Base-by-base conservation (phyloP, 1,140 invertebrate genomes). In the Scaptomyza hsui region DNA sequence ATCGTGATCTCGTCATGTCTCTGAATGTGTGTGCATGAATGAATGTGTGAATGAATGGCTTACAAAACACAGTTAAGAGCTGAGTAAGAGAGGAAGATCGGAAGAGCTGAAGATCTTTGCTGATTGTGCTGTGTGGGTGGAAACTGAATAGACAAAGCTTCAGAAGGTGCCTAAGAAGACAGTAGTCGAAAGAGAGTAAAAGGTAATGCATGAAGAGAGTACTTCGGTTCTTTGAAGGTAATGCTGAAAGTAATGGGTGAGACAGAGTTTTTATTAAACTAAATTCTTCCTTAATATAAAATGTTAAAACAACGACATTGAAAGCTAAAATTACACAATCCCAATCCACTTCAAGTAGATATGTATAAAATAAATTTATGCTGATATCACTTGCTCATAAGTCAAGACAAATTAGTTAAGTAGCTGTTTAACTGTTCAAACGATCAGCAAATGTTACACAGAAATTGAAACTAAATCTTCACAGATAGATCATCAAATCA, bases 1-100 rank as follows among this genome's bases (percentile, higher is more conserved):
- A 69, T 49, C 18, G 18, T 64, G 55, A 70, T 72, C 26, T 29
- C 61, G 37, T 70, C 37, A 51, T 59, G 47, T 49, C 26, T 49
- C 24, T 42, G 7, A 1, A 21, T 29, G 7, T 24, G 13, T 67
- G 63, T 44, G 59, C 62, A 61, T 42, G 26, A 37, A 37, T 12
- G 32, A 37, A 61, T 42, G 26, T n/a, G n/a, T 12, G 32, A 37
- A 37, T 32, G 29, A 53, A 48, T 24, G 60, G 49, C 60, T 65
- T 57, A 65, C 60, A 37, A 51, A 71, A 71, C 60, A 56, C 60
- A 56, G 68, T 63, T 64, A 64, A 56, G 18, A 55, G 45, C 47
- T 51, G 16, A 26, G 3, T 35, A 26, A 16, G 21, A 18, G 19
- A 19, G n/a, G n/a, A 3, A 42, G 15, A 60, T 15, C 24, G 37